phyloP scores from a whole-genome alignment of 1,140 invertebrate species.

The Stegodyphus mimosarum region DNA sequence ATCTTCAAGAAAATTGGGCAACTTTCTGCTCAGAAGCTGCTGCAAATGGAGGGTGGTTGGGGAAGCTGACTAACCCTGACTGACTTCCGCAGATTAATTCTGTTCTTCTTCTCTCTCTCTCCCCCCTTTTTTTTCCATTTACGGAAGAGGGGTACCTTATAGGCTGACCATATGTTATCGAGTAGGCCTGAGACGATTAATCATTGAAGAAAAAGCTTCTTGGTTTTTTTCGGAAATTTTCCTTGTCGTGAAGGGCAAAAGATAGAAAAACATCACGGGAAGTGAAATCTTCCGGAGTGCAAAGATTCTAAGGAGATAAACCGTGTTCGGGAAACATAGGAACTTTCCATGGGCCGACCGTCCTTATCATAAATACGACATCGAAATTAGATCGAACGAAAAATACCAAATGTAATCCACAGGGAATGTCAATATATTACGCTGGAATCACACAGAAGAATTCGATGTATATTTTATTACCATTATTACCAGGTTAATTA shows the following conservation, averaged over 20 bases:
- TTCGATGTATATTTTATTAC: too few relatives aligned
- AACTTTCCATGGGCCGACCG: too few relatives aligned
- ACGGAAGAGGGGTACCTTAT: slow-evolving; percentile 33
- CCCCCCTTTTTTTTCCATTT: neutral
- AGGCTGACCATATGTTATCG: slow-evolving; percentile 57
- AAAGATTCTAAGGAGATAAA: too few relatives aligned
- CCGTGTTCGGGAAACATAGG: too few relatives aligned
- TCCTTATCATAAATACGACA: too few relatives aligned
- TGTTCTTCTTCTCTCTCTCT: neutral
- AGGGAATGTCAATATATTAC: too few relatives aligned
- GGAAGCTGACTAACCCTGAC: neutral
- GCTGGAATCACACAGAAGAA: too few relatives aligned
- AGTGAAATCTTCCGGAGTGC: neutral
- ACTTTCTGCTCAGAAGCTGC: neutral
- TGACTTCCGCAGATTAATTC: slow-evolving; percentile 51
- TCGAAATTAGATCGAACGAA: too few relatives aligned
- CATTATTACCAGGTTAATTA: too few relatives aligned
- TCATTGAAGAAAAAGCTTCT: too few relatives aligned
- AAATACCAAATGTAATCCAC: too few relatives aligned
- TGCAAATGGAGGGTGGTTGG: neutral
- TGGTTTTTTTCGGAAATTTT: too few relatives aligned
- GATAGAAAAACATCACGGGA: neutral
- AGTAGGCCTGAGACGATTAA: slow-evolving; percentile 31
- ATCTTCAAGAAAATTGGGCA: slow-evolving; percentile 20
- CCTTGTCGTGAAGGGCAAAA: neutral